Base-by-base conservation (phyloP, 64 coral and sea anemone genomes). In the Montipora foliosa region DNA sequence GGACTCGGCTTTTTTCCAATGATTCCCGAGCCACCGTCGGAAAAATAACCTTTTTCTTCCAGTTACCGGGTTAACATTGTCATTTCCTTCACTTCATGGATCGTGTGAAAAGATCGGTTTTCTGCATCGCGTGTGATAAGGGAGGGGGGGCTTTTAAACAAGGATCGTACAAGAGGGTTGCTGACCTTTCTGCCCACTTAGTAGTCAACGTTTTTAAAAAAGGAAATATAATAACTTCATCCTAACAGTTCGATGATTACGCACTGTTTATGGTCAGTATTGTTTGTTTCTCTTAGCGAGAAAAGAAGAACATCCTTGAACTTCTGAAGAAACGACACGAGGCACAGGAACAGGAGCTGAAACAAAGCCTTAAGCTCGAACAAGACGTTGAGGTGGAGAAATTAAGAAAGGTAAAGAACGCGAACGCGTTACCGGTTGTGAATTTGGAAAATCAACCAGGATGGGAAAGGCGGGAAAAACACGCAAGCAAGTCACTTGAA, bases 371-470 rank as follows among this genome's bases (percentile, higher is more conserved):
- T 3, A 94, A 99, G 82, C 92, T 96, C 4, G 92, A 99, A 5
- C 89, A 96, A 61, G 95, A 99, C 55, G 98, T 99, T 0, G 98
- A 99, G 64, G 51, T 94, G 74, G 98, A 99, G 48, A 99, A 94
- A 72, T 89, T 96, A 5, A 91, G 94, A 96, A 99, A 99, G 86
- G 98, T 92, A 77, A 70, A 17, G 37, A 47, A 14, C 14, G 14
- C 14, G 4, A 13, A 5, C 4, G 4, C 16, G 6, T 57, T 57
- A 57, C 11, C 53, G 53, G 53, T 8, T 11, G 11, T 57, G 53
- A 57, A 8, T 8, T 57, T 11, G 53, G 53, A 57, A 6, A 11
- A 57, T 11, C 53, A 57, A 57, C 11, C 53, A 57, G 6, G 53
- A 57, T 8, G 11, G 6, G 53, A 57, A 57, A 16, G 11, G 61